Evolutionary conservation across 37 sponge, comb jelly and placozoan species (phyloP), one percentile per base, ranked within the genome.

Genomic region (Halichondria panicea): DNA sequence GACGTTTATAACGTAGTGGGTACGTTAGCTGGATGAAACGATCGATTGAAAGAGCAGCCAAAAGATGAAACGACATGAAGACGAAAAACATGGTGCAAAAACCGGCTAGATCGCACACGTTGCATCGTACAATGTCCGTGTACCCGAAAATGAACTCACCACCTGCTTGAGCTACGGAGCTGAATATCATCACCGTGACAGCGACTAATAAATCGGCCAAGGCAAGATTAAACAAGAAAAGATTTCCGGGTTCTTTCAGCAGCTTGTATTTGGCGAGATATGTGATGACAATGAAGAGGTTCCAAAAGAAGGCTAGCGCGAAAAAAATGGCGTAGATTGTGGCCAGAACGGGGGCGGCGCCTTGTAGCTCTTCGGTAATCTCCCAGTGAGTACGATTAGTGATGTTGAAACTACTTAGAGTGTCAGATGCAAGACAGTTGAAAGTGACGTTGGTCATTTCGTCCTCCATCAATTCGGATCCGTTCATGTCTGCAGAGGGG

Each of bases 201-300:
- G 81, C 48, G 0, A 76, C 50, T 1, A 84, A 35, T 4, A 91
- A 43, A 50, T 91, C 83, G 8, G 43, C 44, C 8, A 91, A 30
- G 0, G 87, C 70, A 2, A 86, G 76, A 43, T 73, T 86, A 19
- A 83, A 63, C 5, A 91, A 75, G 8, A 87, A 73, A 0, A 91
- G 66, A 65, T 91, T 84, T 35, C 76, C 92, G 0, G 92, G 84
- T 13, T 86, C 84, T 55, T 82, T 86, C 56, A 91, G 77, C 12
- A 83, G 41, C 8, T 53, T 44, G 31, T 78, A 22, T 34, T 87
- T 82, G 52, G 75, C 7, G 31, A 71, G 18, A 63, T 55, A 84
- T 12, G 81, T 72, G 44, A 84, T 35, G 42, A 91, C 50, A 50
- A 91, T 86, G 75, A 91, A 86, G 4, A 86, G 53, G 36, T 91